Conservation (phyloP, 35 echinoderm and acorn worm genomes). For the Anneissia japonica region DNA sequence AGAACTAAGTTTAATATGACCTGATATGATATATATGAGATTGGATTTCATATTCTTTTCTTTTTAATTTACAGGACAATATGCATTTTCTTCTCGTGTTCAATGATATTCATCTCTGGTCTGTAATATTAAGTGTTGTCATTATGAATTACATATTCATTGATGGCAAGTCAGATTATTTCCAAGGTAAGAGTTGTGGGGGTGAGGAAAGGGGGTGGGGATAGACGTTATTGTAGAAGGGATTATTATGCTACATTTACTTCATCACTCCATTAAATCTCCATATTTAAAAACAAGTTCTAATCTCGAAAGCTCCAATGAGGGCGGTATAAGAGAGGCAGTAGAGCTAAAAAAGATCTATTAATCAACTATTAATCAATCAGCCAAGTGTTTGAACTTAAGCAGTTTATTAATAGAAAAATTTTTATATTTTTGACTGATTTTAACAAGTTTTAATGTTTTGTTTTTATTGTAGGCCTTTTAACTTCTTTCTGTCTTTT, state of each 20-base stretch:
- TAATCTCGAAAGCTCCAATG: neutral
- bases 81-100: conserved; percentile 75
- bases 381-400: no score
- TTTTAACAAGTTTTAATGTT: no score
- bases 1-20: no score
- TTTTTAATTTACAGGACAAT: conserved; percentile 11
- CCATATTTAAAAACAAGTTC: neutral
- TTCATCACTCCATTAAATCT: neutral
- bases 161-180: conserved; percentile 93
- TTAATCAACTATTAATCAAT: no score
- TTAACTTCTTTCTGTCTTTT: no score
- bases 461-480: no score
- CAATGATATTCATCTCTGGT: conserved; percentile 88
- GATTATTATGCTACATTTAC: neutral
- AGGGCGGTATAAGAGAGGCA: neutral
- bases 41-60: no score
- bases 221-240: no score
- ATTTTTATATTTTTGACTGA: no score
- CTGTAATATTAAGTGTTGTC: conserved; percentile 83
- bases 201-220: neutral
- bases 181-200: conserved; percentile 65
- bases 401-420: no score
- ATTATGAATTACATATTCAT: conserved; percentile 93
- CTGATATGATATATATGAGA: no score
- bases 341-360: no score